Conservation (phyloP, 2,113 vertebrate species). For the Chaetops frenatus region DNA sequence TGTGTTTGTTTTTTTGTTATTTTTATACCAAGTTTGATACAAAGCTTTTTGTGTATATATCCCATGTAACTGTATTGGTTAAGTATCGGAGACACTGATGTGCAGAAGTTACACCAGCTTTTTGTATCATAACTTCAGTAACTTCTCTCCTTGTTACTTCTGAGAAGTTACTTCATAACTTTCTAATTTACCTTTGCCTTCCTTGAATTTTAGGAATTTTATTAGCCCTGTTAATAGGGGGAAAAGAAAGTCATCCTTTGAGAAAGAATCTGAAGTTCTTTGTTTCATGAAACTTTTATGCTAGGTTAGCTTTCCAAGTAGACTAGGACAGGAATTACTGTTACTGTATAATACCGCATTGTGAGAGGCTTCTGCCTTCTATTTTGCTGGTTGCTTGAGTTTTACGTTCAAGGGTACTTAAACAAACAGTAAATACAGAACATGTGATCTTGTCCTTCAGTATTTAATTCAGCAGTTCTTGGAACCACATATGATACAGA, state of each 20-base stretch:
- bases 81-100: not conserved
- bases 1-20: not conserved
- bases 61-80: not conserved
- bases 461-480: not conserved
- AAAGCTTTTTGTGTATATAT: not conserved
- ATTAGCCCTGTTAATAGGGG: not conserved
- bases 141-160: not conserved
- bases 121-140: not conserved
- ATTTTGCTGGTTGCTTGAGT: not conserved
- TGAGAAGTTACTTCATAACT: not conserved
- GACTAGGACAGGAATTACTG: not conserved
- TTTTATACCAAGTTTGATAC: not conserved
- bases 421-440: not conserved
- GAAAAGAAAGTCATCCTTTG: not conserved
- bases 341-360: not conserved
- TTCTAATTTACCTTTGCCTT: not conserved
- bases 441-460: not conserved
- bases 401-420: not conserved
- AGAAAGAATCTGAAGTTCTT: not conserved
- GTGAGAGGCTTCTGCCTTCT: not conserved
- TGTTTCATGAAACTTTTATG: not conserved
- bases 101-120: not conserved
- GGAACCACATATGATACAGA: not conserved
- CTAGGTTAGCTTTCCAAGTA: not conserved
- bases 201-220: not conserved